phyloP scores from a whole-genome alignment of 2,113 vertebrate genomes.

The Natator depressus region DNA sequence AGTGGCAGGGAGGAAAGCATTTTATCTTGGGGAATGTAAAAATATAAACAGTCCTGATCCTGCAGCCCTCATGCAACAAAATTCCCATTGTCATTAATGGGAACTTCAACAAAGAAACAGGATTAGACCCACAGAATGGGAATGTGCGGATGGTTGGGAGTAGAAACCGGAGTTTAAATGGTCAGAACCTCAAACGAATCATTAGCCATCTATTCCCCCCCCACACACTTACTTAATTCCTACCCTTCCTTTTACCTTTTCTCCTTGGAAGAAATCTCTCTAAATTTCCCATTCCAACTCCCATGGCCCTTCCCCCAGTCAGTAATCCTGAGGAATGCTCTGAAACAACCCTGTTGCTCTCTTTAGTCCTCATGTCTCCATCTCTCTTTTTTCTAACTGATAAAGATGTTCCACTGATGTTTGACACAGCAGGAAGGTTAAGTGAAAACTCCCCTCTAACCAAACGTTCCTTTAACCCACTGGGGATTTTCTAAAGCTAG shows the following conservation, averaged over 20 bases:
- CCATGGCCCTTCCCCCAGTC: neutral
- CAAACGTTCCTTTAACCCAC: neutral
- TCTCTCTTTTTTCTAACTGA: constrained; percentile 37
- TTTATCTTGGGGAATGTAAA: rapidly evolving
- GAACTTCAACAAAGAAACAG: rapidly evolving
- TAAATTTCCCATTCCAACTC: neutral
- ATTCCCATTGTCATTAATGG: neutral
- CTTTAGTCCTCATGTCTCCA: neutral
- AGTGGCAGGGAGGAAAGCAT: rapidly evolving
- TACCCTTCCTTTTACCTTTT: neutral
- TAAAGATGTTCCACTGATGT: constrained; percentile 47
- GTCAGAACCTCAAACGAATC: neutral
- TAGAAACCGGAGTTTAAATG: neutral
- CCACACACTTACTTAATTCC: rapidly evolving
- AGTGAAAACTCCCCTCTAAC: constrained; percentile 24
- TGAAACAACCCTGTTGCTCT: neutral
- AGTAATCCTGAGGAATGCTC: neutral
- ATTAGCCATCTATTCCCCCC: neutral
- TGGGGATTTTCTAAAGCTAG: constrained; percentile 27
- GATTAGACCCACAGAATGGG: rapidly evolving
- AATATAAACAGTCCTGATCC: neutral
- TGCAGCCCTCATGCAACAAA: rapidly evolving
- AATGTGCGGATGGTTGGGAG: neutral
- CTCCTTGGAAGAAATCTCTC: neutral
- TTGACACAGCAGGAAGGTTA: constrained; percentile 25